Base-by-base conservation (phyloP, 2,888 invertebrate genomes). In the Sarcophaga carnaria region DNA sequence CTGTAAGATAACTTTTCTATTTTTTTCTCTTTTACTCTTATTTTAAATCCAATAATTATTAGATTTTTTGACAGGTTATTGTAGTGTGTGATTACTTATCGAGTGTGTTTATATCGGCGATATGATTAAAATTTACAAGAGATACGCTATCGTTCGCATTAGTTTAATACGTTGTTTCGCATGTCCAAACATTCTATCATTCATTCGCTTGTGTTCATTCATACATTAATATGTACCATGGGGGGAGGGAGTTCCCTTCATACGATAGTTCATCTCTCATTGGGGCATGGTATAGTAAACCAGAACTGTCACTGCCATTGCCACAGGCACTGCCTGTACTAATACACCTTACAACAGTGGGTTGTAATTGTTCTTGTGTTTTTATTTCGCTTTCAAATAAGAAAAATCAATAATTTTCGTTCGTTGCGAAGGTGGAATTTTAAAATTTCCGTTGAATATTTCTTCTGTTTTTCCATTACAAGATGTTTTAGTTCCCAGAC, bases 401-500 rank as follows among this genome's bases (percentile, higher is more conserved):
- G 11, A 47, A 49, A 63, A 83, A 86, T 86, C 80, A 72, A 86
- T 86, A 86, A n/a, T 72, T 83, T 63, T 71, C 8, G 14, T 78
- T 66, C 70, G 25, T 60, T 14, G 20, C 10, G 17, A 54, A 54
- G 12, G 10, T 49, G 22, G n/a, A 63, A 37, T 80, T 82, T 79
- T 71, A 67, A 78, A 74, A 25, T 74, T 69, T 81, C 49, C 22
- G 22, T 66, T 69, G 17, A 69, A 69, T 10, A 17, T 64, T 77
- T 72, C 62, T 75, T 25, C 10, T 37, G 37, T 2, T 37, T 37
- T 37, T 37, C 8, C 8, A 22, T 70, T 71, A 17, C 67, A 80
- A 86, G 17, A 74, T 83, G 86, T 77, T 83, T 10, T 6, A 45
- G 63, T 83, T 86, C 83, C 62, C 86, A 86, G 63, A 27, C 45